Evolutionary conservation across 2,113 vertebrate genomes (phyloP).

Genomic region (Passer domesticus): DNA sequence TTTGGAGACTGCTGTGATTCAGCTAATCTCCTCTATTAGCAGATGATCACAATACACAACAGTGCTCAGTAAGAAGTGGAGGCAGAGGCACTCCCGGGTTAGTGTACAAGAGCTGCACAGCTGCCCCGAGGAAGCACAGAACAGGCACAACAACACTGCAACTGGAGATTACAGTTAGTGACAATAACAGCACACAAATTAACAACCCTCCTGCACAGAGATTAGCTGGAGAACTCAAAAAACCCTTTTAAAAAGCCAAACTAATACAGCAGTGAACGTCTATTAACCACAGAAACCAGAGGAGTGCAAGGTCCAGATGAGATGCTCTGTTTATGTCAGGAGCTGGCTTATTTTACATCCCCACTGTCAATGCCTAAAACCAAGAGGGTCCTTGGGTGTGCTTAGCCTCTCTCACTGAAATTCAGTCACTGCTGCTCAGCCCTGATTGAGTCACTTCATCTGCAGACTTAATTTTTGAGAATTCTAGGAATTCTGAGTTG

Average conservation of each 20-base stretch:
- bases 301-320: neutral
- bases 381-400: neutral
- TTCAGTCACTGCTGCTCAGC: neutral
- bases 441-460: neutral
- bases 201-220: neutral
- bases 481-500: neutral
- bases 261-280: rapidly evolving
- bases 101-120: neutral
- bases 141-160: neutral
- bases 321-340: neutral
- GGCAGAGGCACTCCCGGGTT: neutral
- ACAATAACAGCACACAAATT: constrained; percentile 37
- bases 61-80: neutral
- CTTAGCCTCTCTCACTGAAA: neutral
- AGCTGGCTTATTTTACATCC: neutral
- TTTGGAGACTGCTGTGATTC: constrained; percentile 38
- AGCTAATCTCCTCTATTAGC: constrained; percentile 54
- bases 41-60: constrained; percentile 30
- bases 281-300: neutral
- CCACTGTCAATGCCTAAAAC: neutral
- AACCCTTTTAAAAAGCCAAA: neutral
- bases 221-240: constrained; percentile 23
- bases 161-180: constrained; percentile 28
- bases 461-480: neutral
- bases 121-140: constrained; percentile 19